A percentile compares a stretch with the other conserved stretches of the same genome.
Evolutionary conservation across 2,888 invertebrate genomes (phyloP).

Genomic region (Phaonia tiefii): DNA sequence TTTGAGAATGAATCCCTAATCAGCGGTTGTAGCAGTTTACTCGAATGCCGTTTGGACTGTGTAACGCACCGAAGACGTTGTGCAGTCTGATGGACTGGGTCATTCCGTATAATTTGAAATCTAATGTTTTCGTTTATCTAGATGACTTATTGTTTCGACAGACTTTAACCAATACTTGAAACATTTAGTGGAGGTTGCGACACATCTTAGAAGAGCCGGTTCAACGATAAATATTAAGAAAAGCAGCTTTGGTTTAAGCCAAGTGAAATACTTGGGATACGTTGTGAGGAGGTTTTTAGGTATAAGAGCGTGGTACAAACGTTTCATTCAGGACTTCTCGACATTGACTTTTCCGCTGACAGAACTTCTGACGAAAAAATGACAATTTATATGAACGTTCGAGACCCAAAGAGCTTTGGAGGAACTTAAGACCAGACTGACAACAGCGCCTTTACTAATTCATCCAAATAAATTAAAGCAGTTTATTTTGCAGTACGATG

Average conservation of each 20-base stretch:
- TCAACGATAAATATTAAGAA: constrained; percentile 26
- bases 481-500: no score
- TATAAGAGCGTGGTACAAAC: constrained; percentile 21
- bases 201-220: neutral
- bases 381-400: no score
- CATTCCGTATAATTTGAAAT: constrained; percentile 27
- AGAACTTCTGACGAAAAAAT: no score
- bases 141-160: constrained; percentile 16
- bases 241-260: constrained; percentile 13
- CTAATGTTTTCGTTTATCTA: constrained; percentile 22
- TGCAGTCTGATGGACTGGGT: no score
- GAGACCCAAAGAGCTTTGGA: no score
- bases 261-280: constrained; percentile 25
- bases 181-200: constrained; percentile 10
- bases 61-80: no score
- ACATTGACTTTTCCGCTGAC: constrained; percentile 20
- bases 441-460: no score
- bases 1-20: no score
- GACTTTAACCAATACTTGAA: constrained; percentile 10
- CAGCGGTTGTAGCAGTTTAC: no score
- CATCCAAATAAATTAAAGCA: no score
- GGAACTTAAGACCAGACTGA: no score
- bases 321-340: constrained; percentile 34
- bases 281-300: constrained; percentile 17
- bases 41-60: no score